Percentiles rank a stretch among this genome's conserved stretches.
phyloP scores from a whole-genome alignment of 1,140 invertebrate species.

The Vanessa atalanta region DNA sequence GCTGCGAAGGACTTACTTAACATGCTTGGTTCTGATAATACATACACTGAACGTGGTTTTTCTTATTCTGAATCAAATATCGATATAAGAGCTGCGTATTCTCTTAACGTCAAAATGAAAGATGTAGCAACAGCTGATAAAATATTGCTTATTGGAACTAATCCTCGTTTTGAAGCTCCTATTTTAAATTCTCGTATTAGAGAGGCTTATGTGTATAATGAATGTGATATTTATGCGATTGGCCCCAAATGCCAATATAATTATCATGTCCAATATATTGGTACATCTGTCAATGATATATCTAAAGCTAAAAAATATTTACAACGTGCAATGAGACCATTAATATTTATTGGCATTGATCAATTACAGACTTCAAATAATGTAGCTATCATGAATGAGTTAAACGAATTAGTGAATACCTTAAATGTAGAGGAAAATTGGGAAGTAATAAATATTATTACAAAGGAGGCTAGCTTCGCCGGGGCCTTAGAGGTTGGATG shows the following conservation, averaged over 20 bases:
- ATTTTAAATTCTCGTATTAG: conserved; percentile 88
- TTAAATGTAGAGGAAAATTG: conserved; percentile 47
- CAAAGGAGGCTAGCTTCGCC: conserved; percentile 68
- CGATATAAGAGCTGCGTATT: conserved; percentile 65
- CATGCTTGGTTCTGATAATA: conserved; percentile 82
- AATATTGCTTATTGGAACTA: conserved; percentile 87
- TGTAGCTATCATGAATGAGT: conserved; percentile 70
- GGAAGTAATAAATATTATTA: conserved; percentile 62
- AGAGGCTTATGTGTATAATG: conserved; percentile 84
- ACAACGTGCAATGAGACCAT: conserved; percentile 83
- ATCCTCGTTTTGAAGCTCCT: conserved; percentile 89
- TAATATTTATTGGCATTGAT: conserved; percentile 85
- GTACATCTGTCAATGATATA: conserved; percentile 79
- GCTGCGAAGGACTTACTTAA: conserved; percentile 88
- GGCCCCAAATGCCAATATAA: conserved; percentile 87
- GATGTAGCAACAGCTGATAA: conserved; percentile 86
- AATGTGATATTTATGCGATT: conserved; percentile 82
- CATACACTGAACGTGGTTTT: conserved; percentile 58
- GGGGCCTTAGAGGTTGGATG: conserved; percentile 69
- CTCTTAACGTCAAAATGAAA: conserved; percentile 64
- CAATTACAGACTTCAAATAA: conserved; percentile 77
- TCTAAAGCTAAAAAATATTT: conserved; percentile 72
- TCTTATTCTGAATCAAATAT: conserved; percentile 42
- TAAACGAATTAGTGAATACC: conserved; percentile 67
- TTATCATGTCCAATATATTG: conserved; percentile 81